Evolutionary conservation across 2,797 vertebrate species (phyloP), one percentile per base, ranked within the genome.

Genomic region (Xenops minutus): DNA sequence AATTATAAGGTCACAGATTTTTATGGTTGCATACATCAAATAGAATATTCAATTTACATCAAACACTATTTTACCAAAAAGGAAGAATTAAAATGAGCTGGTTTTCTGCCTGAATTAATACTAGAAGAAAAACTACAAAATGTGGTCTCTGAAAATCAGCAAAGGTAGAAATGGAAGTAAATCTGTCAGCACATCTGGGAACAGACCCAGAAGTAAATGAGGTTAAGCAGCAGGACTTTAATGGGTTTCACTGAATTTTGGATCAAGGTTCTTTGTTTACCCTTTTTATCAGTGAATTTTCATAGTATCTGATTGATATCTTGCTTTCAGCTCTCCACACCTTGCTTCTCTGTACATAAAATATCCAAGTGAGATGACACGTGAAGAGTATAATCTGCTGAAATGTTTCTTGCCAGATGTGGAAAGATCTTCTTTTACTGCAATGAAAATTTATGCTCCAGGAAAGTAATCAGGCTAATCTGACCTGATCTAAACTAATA

Each of bases 21-120:
- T 89, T 92, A 84, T 36, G 88, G 73, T 86, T 78, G 21, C 54
- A 72, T 44, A 79, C 39, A 86, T 96, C 93, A 92, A 93, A 93
- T 54, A 82, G 93, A 95, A 96, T 94, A 91, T 89, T 95, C 74
- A 92, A 82, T 94, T 93, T 92, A 67, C 67, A 87, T 93, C 84
- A 91, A 82, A 89, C 37, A 41, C 14, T 51, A 15, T 89, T 93
- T 37, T 89, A 49, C 30, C 37, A 88, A 87, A 94, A 93, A 93
- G 24, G 7, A 77, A 0, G 5, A 89, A 93, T 92, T 58, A 85
- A 82, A 85, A 85, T 49, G 10, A 67, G 24, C 37, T 88, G 18
- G 2, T 85, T 93, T 96, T 92, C 55, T 86, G 46, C 43, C 61
- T 89, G 68, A 88, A 83, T 84, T 89, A 91, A 51, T 81, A 81